Evolutionary conservation across 2,797 vertebrate genomes (phyloP).

Genomic region (Clamator glandarius): DNA sequence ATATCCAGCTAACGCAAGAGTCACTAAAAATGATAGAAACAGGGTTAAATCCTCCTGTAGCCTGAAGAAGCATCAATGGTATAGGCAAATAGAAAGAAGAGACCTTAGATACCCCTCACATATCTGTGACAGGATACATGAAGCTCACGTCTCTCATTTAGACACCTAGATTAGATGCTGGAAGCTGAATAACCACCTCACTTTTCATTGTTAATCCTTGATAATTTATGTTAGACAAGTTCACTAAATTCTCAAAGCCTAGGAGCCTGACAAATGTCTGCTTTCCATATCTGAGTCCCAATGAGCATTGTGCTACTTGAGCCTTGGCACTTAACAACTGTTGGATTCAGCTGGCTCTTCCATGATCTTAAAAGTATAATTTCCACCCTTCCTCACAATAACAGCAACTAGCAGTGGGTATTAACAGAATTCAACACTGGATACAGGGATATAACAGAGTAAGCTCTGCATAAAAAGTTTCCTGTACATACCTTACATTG

Average conservation of each 20-base stretch:
- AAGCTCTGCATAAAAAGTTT: background rate
- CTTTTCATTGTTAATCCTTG: background rate
- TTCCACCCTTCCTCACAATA: background rate
- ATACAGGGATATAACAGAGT: background rate
- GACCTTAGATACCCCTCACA: background rate
- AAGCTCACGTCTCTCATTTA: background rate
- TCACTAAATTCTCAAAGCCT: conserved; percentile 6
- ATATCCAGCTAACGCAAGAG: background rate
- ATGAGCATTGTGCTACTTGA: background rate
- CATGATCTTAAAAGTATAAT: background rate
- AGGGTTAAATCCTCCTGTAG: background rate
- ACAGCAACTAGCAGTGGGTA: background rate
- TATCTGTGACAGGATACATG: background rate
- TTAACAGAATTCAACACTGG: background rate
- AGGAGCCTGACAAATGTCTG: conserved; percentile 14
- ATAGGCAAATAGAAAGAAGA: background rate
- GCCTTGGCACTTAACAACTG: background rate
- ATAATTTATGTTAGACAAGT: conserved; percentile 21
- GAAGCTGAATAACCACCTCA: background rate
- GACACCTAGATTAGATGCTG: background rate
- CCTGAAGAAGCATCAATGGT: background rate
- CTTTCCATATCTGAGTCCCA: conserved; percentile 20
- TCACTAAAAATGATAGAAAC: background rate
- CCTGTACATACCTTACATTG: no score
- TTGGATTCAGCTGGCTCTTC: background rate